Conservation (phyloP, 2,888 invertebrate genomes). For the Xestoiulus laeticollis region DNA sequence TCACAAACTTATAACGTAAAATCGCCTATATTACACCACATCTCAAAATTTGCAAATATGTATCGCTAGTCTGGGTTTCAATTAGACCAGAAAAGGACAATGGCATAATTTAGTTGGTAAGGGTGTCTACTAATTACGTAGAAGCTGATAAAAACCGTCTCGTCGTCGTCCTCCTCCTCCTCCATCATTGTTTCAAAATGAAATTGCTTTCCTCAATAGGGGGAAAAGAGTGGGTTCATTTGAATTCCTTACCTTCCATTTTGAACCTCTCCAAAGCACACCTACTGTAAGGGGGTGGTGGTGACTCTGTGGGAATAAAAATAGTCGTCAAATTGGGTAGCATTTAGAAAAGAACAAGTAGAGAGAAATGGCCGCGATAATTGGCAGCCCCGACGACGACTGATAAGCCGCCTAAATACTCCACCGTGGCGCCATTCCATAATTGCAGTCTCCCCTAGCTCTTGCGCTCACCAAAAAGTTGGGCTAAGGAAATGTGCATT, state of each 20-base stretch:
- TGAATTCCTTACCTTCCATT: constrained; percentile 78
- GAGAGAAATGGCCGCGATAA: constrained; percentile 52
- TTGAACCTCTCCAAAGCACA: constrained; percentile 73
- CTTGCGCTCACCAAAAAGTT: constrained; percentile 39
- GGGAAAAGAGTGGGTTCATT: background rate
- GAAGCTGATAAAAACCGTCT: no score
- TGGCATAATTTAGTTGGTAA: background rate
- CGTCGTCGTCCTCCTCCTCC: background rate
- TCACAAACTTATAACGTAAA: background rate
- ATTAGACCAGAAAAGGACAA: background rate
- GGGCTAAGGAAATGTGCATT: constrained; percentile 47
- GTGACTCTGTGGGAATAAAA: constrained; percentile 74
- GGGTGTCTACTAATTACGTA: constrained; percentile 15
- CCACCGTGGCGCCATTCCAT: constrained; percentile 50
- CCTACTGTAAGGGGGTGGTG: constrained; percentile 84
- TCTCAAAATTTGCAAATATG: background rate
- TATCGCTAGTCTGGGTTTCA: background rate
- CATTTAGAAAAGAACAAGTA: constrained; percentile 47
- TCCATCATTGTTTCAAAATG: background rate
- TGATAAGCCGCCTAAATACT: constrained; percentile 50
- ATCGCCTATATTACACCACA: background rate
- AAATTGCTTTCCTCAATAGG: background rate
- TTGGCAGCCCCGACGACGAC: constrained; percentile 48
- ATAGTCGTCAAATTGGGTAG: constrained; percentile 45
- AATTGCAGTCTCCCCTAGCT: constrained; percentile 50